phyloP scores from a whole-genome alignment of 2,113 vertebrate species.

The Nipponia nippon region DNA sequence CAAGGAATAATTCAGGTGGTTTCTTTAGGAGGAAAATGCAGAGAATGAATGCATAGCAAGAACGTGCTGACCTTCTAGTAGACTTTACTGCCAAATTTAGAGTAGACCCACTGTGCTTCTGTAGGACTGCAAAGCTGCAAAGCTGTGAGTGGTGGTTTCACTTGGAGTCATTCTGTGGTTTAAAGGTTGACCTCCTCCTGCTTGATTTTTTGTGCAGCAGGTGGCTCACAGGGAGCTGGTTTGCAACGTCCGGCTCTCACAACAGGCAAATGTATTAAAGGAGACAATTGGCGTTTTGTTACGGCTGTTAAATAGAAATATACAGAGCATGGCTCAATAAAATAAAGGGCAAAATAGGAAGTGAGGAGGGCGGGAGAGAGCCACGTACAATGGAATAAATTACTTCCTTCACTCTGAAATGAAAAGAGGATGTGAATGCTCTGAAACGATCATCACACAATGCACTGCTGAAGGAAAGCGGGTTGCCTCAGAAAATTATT shows the following conservation, averaged over 20 bases:
- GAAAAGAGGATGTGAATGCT: not conserved
- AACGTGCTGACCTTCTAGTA: not conserved
- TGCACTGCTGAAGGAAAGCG: not conserved
- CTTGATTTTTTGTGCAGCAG: not conserved
- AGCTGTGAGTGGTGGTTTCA: not conserved
- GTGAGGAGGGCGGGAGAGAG: not conserved
- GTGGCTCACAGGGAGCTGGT: not conserved
- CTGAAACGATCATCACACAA: not conserved
- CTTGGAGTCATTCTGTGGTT: not conserved
- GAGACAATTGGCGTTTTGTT: not conserved
- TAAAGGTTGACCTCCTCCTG: slow-evolving; percentile 6
- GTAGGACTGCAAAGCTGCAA: not conserved
- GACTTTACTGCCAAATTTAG: not conserved
- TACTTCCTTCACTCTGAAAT: not conserved
- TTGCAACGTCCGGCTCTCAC: not conserved
- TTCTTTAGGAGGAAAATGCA: not conserved
- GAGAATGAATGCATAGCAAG: not conserved
- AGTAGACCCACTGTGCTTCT: not conserved
- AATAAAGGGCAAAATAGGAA: slow-evolving; percentile 26
- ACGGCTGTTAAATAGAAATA: not conserved
- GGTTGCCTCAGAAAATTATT: not conserved
- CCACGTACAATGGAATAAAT: not conserved
- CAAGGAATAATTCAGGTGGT: not conserved
- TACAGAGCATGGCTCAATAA: not conserved
- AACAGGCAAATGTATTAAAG: not conserved